phyloP scores from a whole-genome alignment of 2,888 invertebrate species.

The Matsumyia berberina region DNA sequence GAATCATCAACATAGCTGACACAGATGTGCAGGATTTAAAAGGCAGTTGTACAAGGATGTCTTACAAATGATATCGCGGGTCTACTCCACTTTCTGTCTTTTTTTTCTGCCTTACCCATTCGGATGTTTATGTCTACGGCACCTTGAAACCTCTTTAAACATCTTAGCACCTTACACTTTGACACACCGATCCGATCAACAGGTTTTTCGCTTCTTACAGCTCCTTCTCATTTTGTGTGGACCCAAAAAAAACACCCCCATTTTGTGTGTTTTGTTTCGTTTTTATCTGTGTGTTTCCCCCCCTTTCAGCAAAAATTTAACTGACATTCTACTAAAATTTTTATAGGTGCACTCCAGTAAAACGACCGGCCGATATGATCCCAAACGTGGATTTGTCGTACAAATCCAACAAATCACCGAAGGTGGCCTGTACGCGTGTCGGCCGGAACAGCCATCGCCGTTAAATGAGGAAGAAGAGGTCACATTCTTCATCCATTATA shows the following conservation, averaged over 20 bases:
- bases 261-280: constrained; percentile 28
- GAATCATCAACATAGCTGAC: too few relatives aligned
- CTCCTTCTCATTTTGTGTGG: too few relatives aligned
- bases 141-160: too few relatives aligned
- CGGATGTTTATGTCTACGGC: too few relatives aligned
- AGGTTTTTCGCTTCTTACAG: too few relatives aligned
- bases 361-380: constrained; percentile 81
- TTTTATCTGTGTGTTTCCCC: constrained; percentile 23
- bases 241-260: neutral
- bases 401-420: constrained; percentile 82
- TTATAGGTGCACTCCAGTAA: constrained; percentile 81
- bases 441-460: constrained; percentile 80
- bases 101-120: too few relatives aligned
- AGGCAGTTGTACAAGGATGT: too few relatives aligned
- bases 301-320: constrained; percentile 4
- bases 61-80: too few relatives aligned
- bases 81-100: too few relatives aligned
- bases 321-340: constrained; percentile 23
- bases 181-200: too few relatives aligned
- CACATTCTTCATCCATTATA: constrained; percentile 79
- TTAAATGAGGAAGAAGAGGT: constrained; percentile 80
- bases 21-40: too few relatives aligned
- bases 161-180: too few relatives aligned
- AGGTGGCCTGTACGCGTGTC: constrained; percentile 81
- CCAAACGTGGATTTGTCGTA: constrained; percentile 82